Evolutionary conservation across 53 echinoderm and acorn worm species (phyloP), one percentile per base, ranked within the genome.

Genomic region (Henricia sp.): DNA sequence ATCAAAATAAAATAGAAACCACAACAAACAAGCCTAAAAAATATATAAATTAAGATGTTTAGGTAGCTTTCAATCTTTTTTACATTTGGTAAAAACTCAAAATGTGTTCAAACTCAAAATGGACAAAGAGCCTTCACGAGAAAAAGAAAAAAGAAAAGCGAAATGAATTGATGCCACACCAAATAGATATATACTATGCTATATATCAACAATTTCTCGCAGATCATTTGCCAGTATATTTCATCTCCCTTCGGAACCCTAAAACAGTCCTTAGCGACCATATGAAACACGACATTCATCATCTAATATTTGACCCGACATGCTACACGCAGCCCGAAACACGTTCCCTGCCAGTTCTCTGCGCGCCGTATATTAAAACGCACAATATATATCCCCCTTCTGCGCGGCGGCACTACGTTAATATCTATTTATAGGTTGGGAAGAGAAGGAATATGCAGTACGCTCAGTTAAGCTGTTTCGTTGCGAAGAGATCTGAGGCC

Each of bases 221-320:
- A 20, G 52, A 6, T 54, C 3, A 51, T 14, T 17, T 33, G 36
- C 33, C 36, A 53, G 54, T 27, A 0, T 53, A 37, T 36, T 29
- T 16, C 67, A 67, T 67, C 23, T 73, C 21, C 6, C 9, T 40
- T 43, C 17, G 52, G 52, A 54, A n/a, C n/a, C n/a, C n/a, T n/a
- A n/a, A n/a, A n/a, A n/a, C n/a, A n/a, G n/a, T 37, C 53, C 16
- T 46, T 32, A 46, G 64, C 34, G 46, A 75, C 50, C n/a, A 25
- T 32, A 63, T 80, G 44, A 14, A 19, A 64, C 80, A 34, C 64
- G 62, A 62, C 48, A 50, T 36, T 64, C n/a, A 29, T 43, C 43
- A 70, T 42, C 70, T 37, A 44, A 70, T 70, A 42, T 35, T 41
- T 80, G 80, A 44, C 80, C 77, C 80, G 26, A 38, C 50, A 60